Base-by-base conservation (phyloP, 1,140 invertebrate species). In the Cotesia vestalis region DNA sequence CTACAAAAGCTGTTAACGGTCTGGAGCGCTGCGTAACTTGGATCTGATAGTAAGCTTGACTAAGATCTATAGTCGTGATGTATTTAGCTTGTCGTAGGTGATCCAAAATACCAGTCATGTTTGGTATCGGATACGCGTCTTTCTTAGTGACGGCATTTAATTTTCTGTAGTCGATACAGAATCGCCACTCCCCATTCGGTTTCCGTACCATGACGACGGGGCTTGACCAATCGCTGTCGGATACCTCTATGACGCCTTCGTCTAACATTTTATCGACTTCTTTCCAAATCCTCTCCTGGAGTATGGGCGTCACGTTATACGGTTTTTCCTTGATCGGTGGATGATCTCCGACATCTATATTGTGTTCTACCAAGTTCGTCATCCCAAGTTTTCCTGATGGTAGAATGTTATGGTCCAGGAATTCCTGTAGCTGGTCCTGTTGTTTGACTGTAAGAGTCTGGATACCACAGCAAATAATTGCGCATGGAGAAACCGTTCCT, bases 21-120 rank as follows among this genome's bases (percentile, higher is more conserved):
- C 17, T 0, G 17, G 17, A 17, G 17, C 17, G 17, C 17, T 17
- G 17, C 59, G 69, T 61, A 34, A 78, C 53, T 11, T 53, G 61
- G 11, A 81, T 78, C 69, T 88, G 82, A 74, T 78, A 82, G 63
- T 78, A 83, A 0, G 78, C 81, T 60, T 78, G 74, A 62, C 80
- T 80, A 4, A 84, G 64, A 69, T 82, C 79, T 1, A 83, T 8
- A 8, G 77, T 77, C 1, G 77, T 75, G 12, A 83, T 68, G 52
- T 72, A 78, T 9, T 71, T 38, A 4, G 76, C 75, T 4, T 62
- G 66, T 6, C 72, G 11, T 46, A 78, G 60, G 9, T 74, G 63
- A 64, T 66, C 67, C 20, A 80, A 64, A 8, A 80, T 75, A 4
- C 69, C 72, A 3, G 74, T 73, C 61, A 79, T 77, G 20, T 69